Percentiles rank a stretch among this genome's conserved stretches.
Conservation (phyloP, 2,113 vertebrate genomes). For the Psilopogon haemacephalus region DNA sequence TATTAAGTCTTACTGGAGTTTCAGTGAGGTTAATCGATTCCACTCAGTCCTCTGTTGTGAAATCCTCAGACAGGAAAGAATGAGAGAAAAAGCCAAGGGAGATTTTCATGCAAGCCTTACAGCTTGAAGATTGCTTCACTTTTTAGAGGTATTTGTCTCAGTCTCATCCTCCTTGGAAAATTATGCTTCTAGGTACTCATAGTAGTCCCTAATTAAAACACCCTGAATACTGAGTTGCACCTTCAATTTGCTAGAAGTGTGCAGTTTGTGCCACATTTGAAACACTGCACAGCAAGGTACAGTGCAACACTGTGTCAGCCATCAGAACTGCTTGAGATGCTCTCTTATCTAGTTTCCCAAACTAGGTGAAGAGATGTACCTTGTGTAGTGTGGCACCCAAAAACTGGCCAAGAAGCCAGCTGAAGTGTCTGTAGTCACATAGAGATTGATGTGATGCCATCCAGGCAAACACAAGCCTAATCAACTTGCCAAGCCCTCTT, state of each 20-base stretch:
- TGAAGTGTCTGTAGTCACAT: background rate
- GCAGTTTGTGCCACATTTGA: background rate
- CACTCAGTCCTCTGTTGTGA: slow-evolving; percentile 32
- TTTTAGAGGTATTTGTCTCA: background rate
- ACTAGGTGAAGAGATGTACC: background rate
- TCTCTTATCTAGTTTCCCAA: background rate
- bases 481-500: background rate
- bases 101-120: slow-evolving; percentile 8
- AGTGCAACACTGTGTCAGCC: background rate
- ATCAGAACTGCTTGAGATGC: background rate
- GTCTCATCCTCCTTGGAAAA: background rate
- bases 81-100: slow-evolving; percentile 32
- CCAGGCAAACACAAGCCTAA: background rate
- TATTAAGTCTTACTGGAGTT: slow-evolving; percentile 55
- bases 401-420: background rate
- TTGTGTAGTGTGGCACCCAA: background rate
- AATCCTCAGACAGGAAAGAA: slow-evolving; percentile 24
- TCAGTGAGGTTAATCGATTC: slow-evolving; percentile 64
- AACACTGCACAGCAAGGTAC: background rate
- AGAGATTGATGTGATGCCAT: background rate
- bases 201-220: background rate
- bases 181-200: background rate
- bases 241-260: background rate
- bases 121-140: background rate
- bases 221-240: fast-evolving